Evolutionary conservation across 2,113 vertebrate species (phyloP), one percentile per base, ranked within the genome.

Genomic region (Trematocara zebra): DNA sequence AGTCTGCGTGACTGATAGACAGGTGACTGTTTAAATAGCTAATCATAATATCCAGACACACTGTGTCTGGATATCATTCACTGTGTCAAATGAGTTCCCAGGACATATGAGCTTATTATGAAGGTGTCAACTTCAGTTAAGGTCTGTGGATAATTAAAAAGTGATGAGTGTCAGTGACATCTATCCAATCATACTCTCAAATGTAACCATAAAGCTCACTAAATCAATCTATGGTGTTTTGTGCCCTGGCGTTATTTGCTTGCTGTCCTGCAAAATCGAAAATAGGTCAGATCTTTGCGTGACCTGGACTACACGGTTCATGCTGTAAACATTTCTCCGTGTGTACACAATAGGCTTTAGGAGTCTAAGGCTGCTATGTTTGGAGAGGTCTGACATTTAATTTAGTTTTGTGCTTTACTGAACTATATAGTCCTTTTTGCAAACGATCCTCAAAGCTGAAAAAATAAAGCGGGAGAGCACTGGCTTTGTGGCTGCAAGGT

Each of bases 41-140:
- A 80, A 92, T 93, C 88, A 89, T 82, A 93, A 93, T 85, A 89
- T 82, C 23, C 37, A 31, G 47, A 64, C 72, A 84, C 83, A 78
- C 90, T 90, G 87, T 79, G 26, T 28, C 26, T 28, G 26, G 26
- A 28, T 28, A 28, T 28, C 4, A 28, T 28, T 28, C 64, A 1
- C 72, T 18, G 86, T 89, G 87, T 93, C 89, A 92, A 61, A 88
- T 69, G 82, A 91, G 72, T 69, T 87, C 82, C 81, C 85, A 20
- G 31, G 83, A 92, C 87, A 92, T 91, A 72, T 17, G 20, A 84
- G 84, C 80, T 87, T 54, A 89, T 95, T 93, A 93, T 78, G 54
- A 67, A 86, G 85, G 90, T 91, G 93, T 95, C 93, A 92, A 7
- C 89, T 94, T 88, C 82, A 79, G 81, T 94, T 89, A 87, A 78